Conservation (phyloP, 2,797 vertebrate genomes). For the Triplophysa yarkandensis region DNA sequence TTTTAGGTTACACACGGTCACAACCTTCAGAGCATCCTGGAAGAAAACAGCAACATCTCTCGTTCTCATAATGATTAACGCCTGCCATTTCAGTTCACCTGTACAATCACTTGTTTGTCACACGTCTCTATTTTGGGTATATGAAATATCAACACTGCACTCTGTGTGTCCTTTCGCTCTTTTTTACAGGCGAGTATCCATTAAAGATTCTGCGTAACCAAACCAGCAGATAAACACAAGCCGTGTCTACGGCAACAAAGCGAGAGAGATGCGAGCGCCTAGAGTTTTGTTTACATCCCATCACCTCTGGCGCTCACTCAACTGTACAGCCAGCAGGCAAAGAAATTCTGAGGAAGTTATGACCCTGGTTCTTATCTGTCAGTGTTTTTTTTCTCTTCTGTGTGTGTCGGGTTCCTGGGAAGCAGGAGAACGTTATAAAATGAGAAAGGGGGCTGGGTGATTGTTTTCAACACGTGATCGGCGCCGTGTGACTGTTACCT, state of each 20-base stretch:
- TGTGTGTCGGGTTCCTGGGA: constrained; percentile 25
- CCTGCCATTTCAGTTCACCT: background rate
- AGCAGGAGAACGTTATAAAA: constrained; percentile 35
- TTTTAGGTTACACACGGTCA: no score
- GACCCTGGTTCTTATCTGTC: constrained; percentile 44
- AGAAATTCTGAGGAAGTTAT: constrained; percentile 58
- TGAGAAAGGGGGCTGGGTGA: constrained; percentile 25
- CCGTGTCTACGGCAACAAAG: constrained; percentile 40
- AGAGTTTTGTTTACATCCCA: constrained; percentile 40
- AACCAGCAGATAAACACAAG: constrained; percentile 33
- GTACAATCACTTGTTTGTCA: background rate
- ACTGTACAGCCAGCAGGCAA: background rate
- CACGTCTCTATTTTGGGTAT: background rate
- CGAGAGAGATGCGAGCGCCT: constrained; percentile 16
- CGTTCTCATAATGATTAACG: constrained; percentile 5
- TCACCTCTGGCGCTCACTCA: constrained; percentile 3
- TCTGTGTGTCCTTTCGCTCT: constrained; percentile 34
- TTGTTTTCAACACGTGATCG: background rate
- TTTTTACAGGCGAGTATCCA: constrained; percentile 8
- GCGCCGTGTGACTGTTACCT: constrained; percentile 17
- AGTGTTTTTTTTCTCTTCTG: constrained; percentile 17
- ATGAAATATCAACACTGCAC: constrained; percentile 32
- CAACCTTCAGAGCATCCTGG: background rate
- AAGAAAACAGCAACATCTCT: background rate
- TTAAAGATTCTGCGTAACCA: background rate